Conservation (phyloP, 2,113 vertebrate genomes). For the Sinocyclocheilus maitianheensis region DNA sequence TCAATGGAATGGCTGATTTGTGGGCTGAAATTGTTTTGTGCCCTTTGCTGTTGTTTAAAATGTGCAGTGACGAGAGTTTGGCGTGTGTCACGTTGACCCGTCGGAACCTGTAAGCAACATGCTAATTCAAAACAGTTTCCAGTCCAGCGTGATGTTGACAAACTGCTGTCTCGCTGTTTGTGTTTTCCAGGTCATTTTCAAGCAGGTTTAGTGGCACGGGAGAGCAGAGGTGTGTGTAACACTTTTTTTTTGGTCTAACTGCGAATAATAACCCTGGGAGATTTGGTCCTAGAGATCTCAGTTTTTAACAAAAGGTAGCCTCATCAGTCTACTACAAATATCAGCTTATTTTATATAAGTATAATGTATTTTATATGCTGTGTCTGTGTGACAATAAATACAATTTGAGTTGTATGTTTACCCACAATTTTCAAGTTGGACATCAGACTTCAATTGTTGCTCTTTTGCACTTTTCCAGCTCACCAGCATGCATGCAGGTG, state of each 20-base stretch:
- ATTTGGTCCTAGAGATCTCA: background rate
- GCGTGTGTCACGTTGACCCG: background rate
- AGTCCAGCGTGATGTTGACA: constrained; percentile 9
- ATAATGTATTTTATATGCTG: background rate
- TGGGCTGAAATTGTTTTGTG: constrained; percentile 11
- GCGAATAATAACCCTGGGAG: background rate
- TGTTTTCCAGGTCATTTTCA: background rate
- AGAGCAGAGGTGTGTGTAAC: constrained; percentile 7
- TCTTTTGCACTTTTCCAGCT: background rate
- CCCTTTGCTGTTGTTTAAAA: constrained; percentile 42
- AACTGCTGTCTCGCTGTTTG: constrained; percentile 11
- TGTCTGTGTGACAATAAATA: background rate
- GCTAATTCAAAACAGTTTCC: background rate
- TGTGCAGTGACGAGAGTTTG: background rate
- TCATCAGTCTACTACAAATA: background rate
- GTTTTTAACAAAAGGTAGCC: background rate
- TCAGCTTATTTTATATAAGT: background rate
- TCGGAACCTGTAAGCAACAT: background rate
- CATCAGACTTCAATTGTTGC: background rate
- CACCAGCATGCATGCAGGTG: background rate
- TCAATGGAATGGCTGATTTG: constrained; percentile 57
- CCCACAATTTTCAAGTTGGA: background rate
- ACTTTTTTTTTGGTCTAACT: background rate
- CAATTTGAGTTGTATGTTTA: background rate
- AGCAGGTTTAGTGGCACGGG: background rate